Evolutionary conservation across 1,140 invertebrate species (phyloP), one percentile per base, ranked within the genome.

Genomic region (Rhizoglyphus robini): DNA sequence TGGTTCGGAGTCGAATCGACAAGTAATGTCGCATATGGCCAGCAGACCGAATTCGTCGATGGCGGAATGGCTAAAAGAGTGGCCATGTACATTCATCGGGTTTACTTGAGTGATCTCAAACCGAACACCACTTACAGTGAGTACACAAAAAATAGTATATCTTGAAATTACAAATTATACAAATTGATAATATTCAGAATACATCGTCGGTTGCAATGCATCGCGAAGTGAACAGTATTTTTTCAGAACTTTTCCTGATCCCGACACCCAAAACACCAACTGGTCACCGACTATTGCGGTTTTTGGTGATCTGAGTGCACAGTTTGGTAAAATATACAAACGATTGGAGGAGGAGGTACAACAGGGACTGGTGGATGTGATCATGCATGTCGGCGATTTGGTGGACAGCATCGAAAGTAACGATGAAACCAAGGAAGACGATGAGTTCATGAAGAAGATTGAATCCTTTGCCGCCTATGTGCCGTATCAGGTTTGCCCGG

Each of bases 361-460:
- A 71, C 15, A 65, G 30, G 5, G 31, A 4, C 25, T 46, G 8
- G 5, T 11, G 34, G 30, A 13, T 60, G 11, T 60, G 13, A n/a
- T 32, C 11, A 18, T 41, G 8, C 20, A 41, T 60, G 30, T 13
- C 90, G 92, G 91, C 74, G 68, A 73, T 81, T 90, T 96, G 79
- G 93, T 91, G 0, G 96, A 96, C 78, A 88, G 96, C 74, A 89
- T 97, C 87, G 78, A 90, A 76, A 79, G 82, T 1, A 76, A 88
- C 64, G 77, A 90, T 74, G 58, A n/a, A n/a, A n/a, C 5, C 5
- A 5, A 11, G 57, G 81, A 88, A 60, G 90, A 90, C 0, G 88
- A 94, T 78, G 83, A 86, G 75, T 95, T 92, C 75, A 91, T 94
- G 88, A 80, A 83, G 31, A 88, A 90, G 79, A 85, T 95, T 67